These are phyloP conservation scores for Scaptomyza montana DNA, from an alignment of 1,140 invertebrate species.

Conservation along the genomic window DNA sequence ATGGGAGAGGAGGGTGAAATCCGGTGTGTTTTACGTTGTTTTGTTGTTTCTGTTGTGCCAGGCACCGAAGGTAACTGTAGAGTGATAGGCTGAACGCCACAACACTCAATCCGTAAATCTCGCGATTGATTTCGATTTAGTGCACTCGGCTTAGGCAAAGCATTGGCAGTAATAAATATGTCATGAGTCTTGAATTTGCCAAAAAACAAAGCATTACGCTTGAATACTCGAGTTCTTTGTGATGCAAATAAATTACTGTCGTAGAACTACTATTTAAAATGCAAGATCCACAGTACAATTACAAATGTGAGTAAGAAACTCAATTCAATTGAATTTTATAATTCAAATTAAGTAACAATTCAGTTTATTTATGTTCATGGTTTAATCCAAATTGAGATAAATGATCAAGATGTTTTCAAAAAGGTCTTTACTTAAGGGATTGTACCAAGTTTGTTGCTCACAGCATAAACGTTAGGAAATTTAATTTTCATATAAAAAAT, in stretches of 20 bases:
- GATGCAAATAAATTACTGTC: background rate
- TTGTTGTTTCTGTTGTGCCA: constrained; percentile 7
- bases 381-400: no score
- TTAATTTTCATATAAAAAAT: no score
- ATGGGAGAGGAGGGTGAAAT: no score
- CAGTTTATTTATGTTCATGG: no score
- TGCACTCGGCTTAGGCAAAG: constrained; percentile 3
- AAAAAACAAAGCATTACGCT: constrained; percentile 3
- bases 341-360: no score
- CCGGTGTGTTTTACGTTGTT: background rate
- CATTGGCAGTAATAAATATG: constrained; percentile 17
- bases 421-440: no score
- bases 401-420: no score
- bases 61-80: constrained; percentile 8
- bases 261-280: background rate
- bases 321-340: no score
- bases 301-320: no score
- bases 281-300: no score
- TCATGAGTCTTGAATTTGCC: constrained; percentile 10
- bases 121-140: constrained; percentile 26
- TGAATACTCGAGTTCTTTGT: constrained; percentile 14
- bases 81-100: constrained; percentile 32
- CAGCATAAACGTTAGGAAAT: no score
- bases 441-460: no score
- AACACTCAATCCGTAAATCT: constrained; percentile 36